Percentiles rank a stretch among this genome's conserved stretches.
These are phyloP conservation scores for Theretra japonica DNA, from an alignment of 2,888 invertebrate genomes.

Conservation along the genomic window DNA sequence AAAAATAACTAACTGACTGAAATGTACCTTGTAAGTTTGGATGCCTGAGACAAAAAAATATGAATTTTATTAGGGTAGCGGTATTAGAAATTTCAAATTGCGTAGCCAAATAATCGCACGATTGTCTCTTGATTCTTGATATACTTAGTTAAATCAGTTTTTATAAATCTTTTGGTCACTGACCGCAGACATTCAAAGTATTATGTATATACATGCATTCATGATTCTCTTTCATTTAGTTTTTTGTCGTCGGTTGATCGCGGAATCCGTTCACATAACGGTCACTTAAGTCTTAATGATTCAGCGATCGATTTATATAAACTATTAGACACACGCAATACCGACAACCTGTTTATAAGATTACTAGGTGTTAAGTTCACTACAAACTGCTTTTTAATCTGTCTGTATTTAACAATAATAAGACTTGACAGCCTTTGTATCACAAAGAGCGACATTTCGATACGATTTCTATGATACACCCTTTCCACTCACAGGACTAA, in stretches of 20 bases:
- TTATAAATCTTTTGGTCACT: neutral
- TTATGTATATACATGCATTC: neutral
- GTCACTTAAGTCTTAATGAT: neutral
- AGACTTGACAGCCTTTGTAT: no score
- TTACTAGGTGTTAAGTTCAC: neutral
- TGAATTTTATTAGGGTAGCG: no score
- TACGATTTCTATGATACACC: no score
- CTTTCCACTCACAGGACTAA: no score
- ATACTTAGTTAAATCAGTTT: no score
- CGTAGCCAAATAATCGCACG: no score
- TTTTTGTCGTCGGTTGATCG: neutral
- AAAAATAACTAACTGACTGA: no score
- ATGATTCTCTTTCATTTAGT: neutral
- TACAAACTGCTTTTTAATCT: neutral
- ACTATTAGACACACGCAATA: slow-evolving; percentile 12
- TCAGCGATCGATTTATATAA: neutral
- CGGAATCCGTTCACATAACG: slow-evolving; percentile 8
- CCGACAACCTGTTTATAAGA: slow-evolving; percentile 7
- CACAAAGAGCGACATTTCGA: no score
- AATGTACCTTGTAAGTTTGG: no score
- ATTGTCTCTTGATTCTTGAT: no score
- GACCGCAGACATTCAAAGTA: neutral
- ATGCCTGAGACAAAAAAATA: no score
- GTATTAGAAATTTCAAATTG: no score
- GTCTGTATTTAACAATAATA: neutral